A percentile compares a stretch with the other conserved stretches of the same genome.
Conservation (phyloP, 2,797 vertebrate genomes). For the Hybognathus amarus region DNA sequence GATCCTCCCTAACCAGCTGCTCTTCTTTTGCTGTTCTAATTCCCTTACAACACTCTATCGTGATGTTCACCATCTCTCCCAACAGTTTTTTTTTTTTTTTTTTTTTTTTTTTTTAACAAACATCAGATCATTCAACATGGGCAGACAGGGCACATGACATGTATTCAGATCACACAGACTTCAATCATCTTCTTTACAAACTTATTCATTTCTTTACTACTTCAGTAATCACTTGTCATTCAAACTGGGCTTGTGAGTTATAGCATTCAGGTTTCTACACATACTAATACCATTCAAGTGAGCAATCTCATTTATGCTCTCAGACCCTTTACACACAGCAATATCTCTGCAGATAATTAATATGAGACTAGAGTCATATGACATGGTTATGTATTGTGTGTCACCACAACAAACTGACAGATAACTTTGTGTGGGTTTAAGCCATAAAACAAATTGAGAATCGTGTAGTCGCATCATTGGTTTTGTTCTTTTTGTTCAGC, state of each 20-base stretch:
- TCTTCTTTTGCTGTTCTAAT: conserved; percentile 52
- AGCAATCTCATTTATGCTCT: not conserved
- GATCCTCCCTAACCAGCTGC: conserved; percentile 53
- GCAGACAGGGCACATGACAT: conserved; percentile 8
- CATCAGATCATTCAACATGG: conserved; percentile 32
- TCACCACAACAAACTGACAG: conserved; percentile 21
- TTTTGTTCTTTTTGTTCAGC: conserved; percentile 8
- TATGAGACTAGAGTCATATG: not conserved
- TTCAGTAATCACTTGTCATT: not conserved
- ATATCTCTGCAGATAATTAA: not conserved
- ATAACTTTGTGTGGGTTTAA: not conserved
- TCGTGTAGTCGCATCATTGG: not conserved
- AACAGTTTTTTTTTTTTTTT: not conserved
- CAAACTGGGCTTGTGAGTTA: not conserved
- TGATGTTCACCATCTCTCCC: not conserved
- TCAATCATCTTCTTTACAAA: conserved; percentile 21
- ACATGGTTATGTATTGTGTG: conserved; percentile 7
- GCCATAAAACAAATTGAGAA: conserved; percentile 21
- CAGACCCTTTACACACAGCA: not conserved
- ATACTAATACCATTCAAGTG: not conserved
- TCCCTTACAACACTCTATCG: conserved; percentile 31
- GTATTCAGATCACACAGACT: conserved; percentile 9
- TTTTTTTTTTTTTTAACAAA: not conserved
- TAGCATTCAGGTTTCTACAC: not conserved
- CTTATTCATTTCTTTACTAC: conserved; percentile 16